These are phyloP conservation scores for Cathartes aura DNA, from an alignment of 2,113 vertebrate species.

Conservation along the genomic window DNA sequence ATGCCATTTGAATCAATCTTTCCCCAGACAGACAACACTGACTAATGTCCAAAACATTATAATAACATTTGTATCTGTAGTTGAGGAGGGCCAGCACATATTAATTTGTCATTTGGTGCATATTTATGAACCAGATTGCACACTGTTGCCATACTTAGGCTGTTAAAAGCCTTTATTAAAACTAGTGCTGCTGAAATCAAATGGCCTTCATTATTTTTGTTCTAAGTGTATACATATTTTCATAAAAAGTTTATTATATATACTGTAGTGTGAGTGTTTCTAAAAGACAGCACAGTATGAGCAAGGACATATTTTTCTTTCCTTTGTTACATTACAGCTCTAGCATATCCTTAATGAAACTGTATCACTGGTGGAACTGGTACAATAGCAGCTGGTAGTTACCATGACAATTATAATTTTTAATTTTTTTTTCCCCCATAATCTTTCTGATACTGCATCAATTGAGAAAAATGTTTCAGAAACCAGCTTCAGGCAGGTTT, in stretches of 20 bases:
- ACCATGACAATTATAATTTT: slow-evolving; percentile 49
- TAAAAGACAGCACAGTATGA: neutral
- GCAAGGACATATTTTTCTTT: neutral
- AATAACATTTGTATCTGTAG: slow-evolving; percentile 70
- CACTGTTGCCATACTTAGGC: slow-evolving; percentile 46
- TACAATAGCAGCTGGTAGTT: slow-evolving; percentile 7
- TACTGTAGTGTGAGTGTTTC: neutral
- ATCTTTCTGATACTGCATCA: neutral
- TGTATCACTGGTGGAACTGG: neutral
- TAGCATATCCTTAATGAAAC: neutral
- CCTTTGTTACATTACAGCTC: neutral
- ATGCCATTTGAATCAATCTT: neutral
- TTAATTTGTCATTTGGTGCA: slow-evolving; percentile 74
- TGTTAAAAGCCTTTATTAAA: slow-evolving; percentile 71
- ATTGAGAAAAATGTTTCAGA: neutral
- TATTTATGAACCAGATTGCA: slow-evolving; percentile 74
- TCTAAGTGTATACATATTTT: neutral
- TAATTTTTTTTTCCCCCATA: neutral
- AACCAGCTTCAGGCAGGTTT: neutral
- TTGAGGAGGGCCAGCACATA: slow-evolving; percentile 68
- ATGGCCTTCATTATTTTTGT: slow-evolving; percentile 7
- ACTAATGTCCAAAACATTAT: slow-evolving; percentile 66
- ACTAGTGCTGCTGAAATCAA: slow-evolving; percentile 44
- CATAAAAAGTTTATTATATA: neutral
- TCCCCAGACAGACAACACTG: slow-evolving; percentile 55